Evolutionary conservation across 64 coral and sea anemone genomes (phyloP), one percentile per base, ranked within the genome.

Genomic region (Platygyra sinensis): DNA sequence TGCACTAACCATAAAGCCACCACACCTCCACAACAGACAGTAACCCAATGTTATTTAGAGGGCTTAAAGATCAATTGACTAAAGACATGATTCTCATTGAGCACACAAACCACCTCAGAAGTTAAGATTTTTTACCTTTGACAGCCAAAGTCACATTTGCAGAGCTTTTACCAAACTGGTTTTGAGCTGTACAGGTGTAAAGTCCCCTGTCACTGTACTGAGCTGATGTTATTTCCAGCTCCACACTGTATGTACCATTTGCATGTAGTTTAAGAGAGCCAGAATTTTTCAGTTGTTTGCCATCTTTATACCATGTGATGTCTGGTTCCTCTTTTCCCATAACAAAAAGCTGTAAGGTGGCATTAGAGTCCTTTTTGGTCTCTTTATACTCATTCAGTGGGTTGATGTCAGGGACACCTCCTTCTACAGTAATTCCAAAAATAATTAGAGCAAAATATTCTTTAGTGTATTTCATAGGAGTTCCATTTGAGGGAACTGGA

Each of bases 231-330:
- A 90, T 74, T 33, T 2, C 17, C 32, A 90, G 50, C 29, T 73
- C 52, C 30, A 38, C 62, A 27, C 10, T 55, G 64, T 73, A 90
- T 15, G 78, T 90, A 25, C 71, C 52, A 29, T 81, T 90, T 22
- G 77, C 29, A 31, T 72, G 61, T 31, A 10, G 75, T 17, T 24
- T 19, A 60, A n/a, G 59, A 12, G 52, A 57, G 18, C 17, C 38
- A 8, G 50, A 54, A 75, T 61, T 62, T 18, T 74, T 6, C 24
- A 91, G 20, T 9, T 84, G 31, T 46, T 91, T 4, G 3, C 57
- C 80, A 91, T 91, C 80, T 49, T 84, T 91, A 15, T 83, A 83
- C 89, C 79, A 91, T 50, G 30, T 57, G 12, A 91, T 51, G 30
- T 85, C 80, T 85, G 69, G 69, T 0, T 74, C 39, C 5, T 30